Percentiles rank a stretch among this genome's conserved stretches.
Conservation (phyloP, 2,888 invertebrate genomes). For the Tolmerus cingulatus region DNA sequence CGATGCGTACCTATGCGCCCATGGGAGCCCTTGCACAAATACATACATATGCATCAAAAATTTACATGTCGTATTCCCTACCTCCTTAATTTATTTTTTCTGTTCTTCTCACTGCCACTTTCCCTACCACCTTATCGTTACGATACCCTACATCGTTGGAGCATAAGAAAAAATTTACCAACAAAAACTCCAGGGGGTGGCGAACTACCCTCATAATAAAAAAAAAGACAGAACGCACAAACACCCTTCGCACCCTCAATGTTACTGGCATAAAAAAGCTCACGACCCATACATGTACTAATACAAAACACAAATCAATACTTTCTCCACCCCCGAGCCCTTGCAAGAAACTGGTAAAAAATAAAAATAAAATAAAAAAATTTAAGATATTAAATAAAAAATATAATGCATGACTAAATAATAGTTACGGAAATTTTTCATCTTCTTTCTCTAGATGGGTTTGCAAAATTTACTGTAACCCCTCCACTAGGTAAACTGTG, state of each 20-base stretch:
- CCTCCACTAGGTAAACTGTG: no score
- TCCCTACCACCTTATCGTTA: neutral
- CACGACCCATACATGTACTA: neutral
- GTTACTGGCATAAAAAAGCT: neutral
- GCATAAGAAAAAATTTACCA: neutral
- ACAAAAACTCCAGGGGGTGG: neutral
- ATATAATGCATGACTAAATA: neutral
- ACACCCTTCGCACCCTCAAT: neutral
- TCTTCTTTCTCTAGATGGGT: neutral
- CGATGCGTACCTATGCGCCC: neutral
- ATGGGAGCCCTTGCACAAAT: neutral
- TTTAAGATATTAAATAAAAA: neutral
- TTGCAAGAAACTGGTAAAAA: neutral
- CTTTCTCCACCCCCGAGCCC: neutral
- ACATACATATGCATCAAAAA: neutral
- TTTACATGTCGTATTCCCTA: neutral
- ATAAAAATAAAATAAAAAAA: neutral
- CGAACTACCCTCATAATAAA: neutral
- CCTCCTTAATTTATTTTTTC: neutral
- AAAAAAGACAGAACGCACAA: neutral
- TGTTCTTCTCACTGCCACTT: neutral
- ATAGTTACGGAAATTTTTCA: conserved; percentile 1
- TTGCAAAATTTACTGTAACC: neutral
- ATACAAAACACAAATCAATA: neutral
- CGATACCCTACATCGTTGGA: neutral